Conservation (phyloP, 2,797 vertebrate species). For the Setipinna tenuifilis region DNA sequence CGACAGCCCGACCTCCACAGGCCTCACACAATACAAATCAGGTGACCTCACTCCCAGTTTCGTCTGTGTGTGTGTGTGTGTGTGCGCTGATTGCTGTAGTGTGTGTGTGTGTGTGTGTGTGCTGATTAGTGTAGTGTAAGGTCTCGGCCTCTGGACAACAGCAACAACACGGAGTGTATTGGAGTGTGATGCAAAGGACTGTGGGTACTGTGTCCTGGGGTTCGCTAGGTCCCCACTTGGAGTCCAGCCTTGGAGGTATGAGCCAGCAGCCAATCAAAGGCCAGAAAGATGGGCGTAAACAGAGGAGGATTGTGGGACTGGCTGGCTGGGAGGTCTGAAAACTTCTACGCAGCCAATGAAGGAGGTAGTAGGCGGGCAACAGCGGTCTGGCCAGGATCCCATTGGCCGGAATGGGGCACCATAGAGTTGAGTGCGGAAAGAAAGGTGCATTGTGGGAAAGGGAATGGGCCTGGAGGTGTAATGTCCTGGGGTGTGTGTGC, state of each 20-base stretch:
- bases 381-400: not conserved
- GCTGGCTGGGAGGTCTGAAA: not conserved
- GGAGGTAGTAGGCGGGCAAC: not conserved
- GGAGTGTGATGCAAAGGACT: not conserved
- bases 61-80: not conserved
- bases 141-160: no score
- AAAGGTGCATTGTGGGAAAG: not conserved
- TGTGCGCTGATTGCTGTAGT: not conserved
- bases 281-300: no score
- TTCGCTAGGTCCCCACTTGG: no score
- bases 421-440: conserved; percentile 24
- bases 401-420: conserved; percentile 20
- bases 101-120: not conserved
- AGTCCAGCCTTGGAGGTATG: no score
- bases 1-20: not conserved
- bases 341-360: not conserved
- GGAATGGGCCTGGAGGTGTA: not conserved
- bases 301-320: not conserved
- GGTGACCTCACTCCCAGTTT: not conserved
- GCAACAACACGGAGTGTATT: no score
- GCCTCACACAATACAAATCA: not conserved
- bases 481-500: not conserved
- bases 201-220: not conserved
- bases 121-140: not conserved
- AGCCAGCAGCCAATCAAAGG: no score